Evolutionary conservation across 2,797 vertebrate species (phyloP), one percentile per base, ranked within the genome.

Genomic region (Urophycis tenuis): DNA sequence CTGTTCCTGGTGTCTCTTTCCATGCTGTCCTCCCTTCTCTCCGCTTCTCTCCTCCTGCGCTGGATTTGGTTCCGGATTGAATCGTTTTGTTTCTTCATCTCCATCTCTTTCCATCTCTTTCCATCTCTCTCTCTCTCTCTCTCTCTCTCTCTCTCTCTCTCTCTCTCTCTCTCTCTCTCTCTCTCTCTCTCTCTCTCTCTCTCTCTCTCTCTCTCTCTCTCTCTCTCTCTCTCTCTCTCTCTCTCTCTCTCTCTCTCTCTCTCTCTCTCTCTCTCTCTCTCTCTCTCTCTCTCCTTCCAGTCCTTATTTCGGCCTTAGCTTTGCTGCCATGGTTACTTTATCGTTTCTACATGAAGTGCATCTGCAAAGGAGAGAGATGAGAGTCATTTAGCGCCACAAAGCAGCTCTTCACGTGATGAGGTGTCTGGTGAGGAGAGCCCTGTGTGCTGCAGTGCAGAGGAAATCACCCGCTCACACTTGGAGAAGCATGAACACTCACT

Each of bases 321-420:
- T 89, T 85, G 91, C 87, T 91, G 91, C 91, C 87, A 92, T 89
- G 89, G 90, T 89, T 85, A 88, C 88, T 71, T 79, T 85, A 85
- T 84, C 86, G 84, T 86, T 85, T 81, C 91, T 94, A 94, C 93
- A 94, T 94, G 92, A 94, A 94, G 91, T 94, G 93, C 93, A 94
- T 94, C 93, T 94, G 86, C 78, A 88, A 89, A 86, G 71, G 80
- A 84, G 69, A 78, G 71, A 77, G 81, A 88, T 81, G 74, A 82
- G 86, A 87, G 84, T 86, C 79, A 90, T 90, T 90, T 82, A 88
- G 84, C 85, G 81, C 76, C 83, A 88, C 85, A 85, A 87, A 89
- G 89, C 87, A 89, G 33, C 82, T 89, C 87, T 84, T 89, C 84
- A 81, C 83, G 78, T 81, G 81, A 85, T 83, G 80, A 87, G 84